phyloP scores from a whole-genome alignment of 1,140 invertebrate genomes.

The Trialeurodes vaporariorum region DNA sequence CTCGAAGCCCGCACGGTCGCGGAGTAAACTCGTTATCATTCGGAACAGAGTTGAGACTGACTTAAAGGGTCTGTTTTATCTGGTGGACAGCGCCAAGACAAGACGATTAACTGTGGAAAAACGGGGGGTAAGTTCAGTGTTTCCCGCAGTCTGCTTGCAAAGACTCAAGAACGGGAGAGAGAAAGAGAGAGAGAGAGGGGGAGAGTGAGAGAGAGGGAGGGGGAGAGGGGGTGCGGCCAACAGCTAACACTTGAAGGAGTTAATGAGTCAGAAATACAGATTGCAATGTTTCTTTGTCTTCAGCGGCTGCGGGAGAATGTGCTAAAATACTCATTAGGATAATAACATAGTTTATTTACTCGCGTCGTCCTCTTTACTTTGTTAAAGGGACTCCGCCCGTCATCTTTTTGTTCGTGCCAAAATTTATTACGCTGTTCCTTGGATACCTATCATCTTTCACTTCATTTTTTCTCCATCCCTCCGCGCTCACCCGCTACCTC shows the following conservation, averaged over 20 bases:
- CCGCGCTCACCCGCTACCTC: no score
- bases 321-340: not conserved
- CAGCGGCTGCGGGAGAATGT: not conserved
- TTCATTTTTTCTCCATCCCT: not conserved
- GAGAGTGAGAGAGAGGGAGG: no score
- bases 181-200: no score
- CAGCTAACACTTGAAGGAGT: not conserved
- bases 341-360: not conserved
- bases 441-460: not conserved
- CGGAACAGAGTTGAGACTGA: not conserved
- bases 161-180: no score
- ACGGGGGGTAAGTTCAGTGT: no score
- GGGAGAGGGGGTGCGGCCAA: no score
- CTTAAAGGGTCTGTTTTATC: not conserved
- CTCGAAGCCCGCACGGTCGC: no score
- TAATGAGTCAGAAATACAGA: not conserved
- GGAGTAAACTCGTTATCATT: not conserved
- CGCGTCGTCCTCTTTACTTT: not conserved
- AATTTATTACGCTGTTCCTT: not conserved
- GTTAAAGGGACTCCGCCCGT: not conserved
- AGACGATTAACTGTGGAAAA: not conserved
- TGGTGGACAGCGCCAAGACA: not conserved
- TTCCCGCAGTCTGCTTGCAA: no score
- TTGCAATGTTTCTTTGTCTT: not conserved
- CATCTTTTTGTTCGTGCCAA: not conserved